Conservation (phyloP, 2,797 vertebrate species). For the Macropodus opercularis region DNA sequence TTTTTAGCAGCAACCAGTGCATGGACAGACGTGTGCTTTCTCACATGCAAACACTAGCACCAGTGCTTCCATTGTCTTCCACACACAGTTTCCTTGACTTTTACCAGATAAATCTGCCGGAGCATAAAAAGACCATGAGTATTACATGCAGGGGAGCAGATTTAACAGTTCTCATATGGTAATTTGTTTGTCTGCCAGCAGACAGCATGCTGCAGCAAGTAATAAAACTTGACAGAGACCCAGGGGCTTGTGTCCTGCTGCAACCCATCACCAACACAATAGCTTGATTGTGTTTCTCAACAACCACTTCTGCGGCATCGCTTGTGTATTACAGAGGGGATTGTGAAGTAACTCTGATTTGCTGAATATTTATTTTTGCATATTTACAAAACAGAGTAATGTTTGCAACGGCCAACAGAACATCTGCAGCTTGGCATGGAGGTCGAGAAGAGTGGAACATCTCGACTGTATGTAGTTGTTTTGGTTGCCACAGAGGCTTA, state of each 20-base stretch:
- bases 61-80: conserved; percentile 6
- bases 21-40: conserved; percentile 42
- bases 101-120: conserved; percentile 21
- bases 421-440: conserved; percentile 24
- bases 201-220: conserved; percentile 52
- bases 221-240: conserved; percentile 70
- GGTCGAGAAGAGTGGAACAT: too few relatives aligned
- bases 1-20: conserved; percentile 49
- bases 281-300: conserved; percentile 40
- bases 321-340: conserved; percentile 31
- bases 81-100: conserved; percentile 38
- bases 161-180: conserved; percentile 45
- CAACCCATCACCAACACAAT: conserved; percentile 26
- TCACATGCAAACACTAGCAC: conserved; percentile 16
- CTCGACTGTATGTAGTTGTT: too few relatives aligned
- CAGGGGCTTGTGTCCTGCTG: conserved; percentile 45
- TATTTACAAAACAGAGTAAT: background rate
- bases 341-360: conserved; percentile 8
- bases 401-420: conserved; percentile 7
- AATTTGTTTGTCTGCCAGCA: conserved; percentile 51
- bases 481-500: conserved; percentile 24
- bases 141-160: conserved; percentile 28
- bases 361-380: conserved; percentile 32
- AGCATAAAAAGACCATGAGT: conserved; percentile 27
- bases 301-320: conserved; percentile 21